Evolutionary conservation across 2,113 vertebrate species (phyloP), one percentile per base, ranked within the genome.

Genomic region (Gnathonemus echidnorhynchus): DNA sequence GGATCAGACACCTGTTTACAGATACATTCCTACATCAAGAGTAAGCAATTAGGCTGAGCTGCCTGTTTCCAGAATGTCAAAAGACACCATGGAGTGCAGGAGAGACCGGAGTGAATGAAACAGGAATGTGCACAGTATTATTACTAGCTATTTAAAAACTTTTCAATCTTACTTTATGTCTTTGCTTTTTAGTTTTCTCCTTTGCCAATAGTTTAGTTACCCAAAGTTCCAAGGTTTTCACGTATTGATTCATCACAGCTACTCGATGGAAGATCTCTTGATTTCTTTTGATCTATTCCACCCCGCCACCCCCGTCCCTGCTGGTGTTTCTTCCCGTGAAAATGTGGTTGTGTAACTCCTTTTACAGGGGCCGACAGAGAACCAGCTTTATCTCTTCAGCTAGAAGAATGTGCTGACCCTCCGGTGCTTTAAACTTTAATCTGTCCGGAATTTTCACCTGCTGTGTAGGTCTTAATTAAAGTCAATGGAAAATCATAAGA

Each of bases 381-480:
- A 52, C 91, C 90, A 93, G 92, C 93, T 95, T 91, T 95, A 95
- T 96, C 94, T 96, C 93, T 95, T 94, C 88, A 92, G 91, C 94
- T 94, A 94, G 94, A 95, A 95, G 94, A 97, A 96, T 96, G 94
- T 96, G 95, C 95, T 95, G 95, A 96, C 95, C 94, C 91, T 94
- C 94, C 92, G 89, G 92, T 94, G 95, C 94, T 95, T 70, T 95
- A 95, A 93, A 90, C 92, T 94, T 94, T 96, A 97, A 97, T 96
- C 96, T 95, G 94, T 91, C 91, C 91, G 95, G 96, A 97, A 97
- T 97, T 95, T 95, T 95, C 92, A 94, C 96, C 95, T 92, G 95
- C 96, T 96, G 96, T 92, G 96, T 92, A 88, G 95, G 92, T 94
- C 95, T 96, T 96, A 96, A 97, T 97, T 97, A 97, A 96, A 96